Percentiles rank a stretch among this genome's conserved stretches.
These are phyloP conservation scores for Dolichoris vasculosae DNA, from an alignment of 1,140 invertebrate genomes.

Conservation along the genomic window DNA sequence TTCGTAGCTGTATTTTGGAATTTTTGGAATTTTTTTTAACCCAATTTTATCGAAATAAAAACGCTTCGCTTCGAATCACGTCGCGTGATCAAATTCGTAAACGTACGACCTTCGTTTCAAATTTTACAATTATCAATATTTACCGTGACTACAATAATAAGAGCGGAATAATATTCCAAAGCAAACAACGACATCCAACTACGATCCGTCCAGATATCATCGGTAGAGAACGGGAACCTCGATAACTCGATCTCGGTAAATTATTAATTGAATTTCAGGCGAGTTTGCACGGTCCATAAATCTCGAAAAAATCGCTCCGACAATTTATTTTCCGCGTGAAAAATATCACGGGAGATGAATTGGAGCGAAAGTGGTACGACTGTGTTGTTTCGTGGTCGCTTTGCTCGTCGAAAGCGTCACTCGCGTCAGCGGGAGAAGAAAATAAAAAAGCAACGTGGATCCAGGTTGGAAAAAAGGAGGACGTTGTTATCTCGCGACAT, in stretches of 20 bases:
- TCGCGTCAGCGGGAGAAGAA: neutral
- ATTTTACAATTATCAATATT: neutral
- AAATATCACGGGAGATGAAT: neutral
- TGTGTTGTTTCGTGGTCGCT: neutral
- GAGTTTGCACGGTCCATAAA: neutral
- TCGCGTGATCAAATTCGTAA: neutral
- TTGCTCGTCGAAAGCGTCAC: neutral
- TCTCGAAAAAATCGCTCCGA: neutral
- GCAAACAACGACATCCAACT: no score
- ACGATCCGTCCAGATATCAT: no score
- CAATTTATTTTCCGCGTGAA: neutral
- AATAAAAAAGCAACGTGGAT: neutral
- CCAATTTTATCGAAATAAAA: neutral
- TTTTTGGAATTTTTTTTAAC: neutral
- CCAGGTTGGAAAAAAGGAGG: neutral
- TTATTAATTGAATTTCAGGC: neutral
- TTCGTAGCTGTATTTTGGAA: neutral
- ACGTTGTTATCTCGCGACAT: slow-evolving; percentile 3
- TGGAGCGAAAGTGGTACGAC: neutral
- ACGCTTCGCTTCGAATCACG: neutral
- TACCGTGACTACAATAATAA: no score
- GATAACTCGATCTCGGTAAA: neutral
- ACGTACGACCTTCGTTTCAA: neutral
- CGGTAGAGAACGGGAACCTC: no score
- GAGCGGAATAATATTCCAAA: no score